Percentiles rank a stretch among this genome's conserved stretches.
These are phyloP conservation scores for Dromaius novaehollandiae DNA, from an alignment of 2,113 vertebrate species.

Conservation along the genomic window DNA sequence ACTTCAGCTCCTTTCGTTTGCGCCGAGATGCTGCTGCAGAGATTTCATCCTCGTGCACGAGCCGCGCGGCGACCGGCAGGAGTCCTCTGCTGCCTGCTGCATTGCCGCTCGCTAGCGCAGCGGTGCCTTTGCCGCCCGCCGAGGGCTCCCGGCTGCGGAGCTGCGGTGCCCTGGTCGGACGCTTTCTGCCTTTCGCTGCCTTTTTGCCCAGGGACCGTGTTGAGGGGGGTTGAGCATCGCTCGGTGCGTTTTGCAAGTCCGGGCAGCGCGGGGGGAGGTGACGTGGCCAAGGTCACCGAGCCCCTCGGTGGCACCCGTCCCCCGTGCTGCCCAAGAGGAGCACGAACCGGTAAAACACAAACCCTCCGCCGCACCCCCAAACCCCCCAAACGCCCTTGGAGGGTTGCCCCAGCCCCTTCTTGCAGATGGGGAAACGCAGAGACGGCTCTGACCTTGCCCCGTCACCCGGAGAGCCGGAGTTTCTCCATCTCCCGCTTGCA, in stretches of 20 bases:
- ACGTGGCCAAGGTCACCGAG: constrained; percentile 41
- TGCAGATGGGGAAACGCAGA: neutral
- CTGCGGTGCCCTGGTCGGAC: neutral
- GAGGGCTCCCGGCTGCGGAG: neutral
- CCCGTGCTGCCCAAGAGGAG: neutral
- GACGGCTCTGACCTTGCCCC: neutral
- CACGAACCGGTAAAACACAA: neutral
- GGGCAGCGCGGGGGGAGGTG: neutral
- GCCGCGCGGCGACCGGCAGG: constrained; percentile 26
- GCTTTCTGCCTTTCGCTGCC: neutral
- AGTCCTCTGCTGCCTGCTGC: constrained; percentile 52
- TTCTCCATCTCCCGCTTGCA: neutral
- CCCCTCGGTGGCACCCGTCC: neutral
- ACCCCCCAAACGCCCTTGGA: rapidly evolving
- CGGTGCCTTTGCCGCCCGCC: neutral
- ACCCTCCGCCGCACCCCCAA: too few relatives aligned
- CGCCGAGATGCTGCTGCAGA: neutral
- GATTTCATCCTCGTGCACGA: neutral
- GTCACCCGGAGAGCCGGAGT: neutral
- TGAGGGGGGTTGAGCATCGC: neutral
- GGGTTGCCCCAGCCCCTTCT: neutral
- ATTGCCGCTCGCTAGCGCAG: constrained; percentile 20
- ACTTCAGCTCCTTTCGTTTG: neutral
- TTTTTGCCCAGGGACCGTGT: neutral
- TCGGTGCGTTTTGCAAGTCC: neutral